Base-by-base conservation (phyloP, 2,113 vertebrate genomes). In the Grallaria varia region DNA sequence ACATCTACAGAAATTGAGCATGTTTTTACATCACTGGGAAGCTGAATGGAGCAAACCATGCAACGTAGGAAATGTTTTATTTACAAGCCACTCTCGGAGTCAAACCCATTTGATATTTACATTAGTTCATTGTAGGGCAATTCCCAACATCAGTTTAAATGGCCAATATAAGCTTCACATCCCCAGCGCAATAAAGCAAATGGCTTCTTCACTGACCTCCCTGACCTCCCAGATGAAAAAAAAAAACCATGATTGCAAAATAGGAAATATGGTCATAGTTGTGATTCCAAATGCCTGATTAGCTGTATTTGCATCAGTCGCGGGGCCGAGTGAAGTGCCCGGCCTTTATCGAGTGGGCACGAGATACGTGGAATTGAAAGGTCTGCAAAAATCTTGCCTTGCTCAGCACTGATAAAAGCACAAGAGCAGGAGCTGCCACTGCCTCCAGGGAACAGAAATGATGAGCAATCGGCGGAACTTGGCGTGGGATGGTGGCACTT, bases 101-200 rank as follows among this genome's bases (percentile, higher is more conserved):
- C 74, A 82, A 64, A 89, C 58, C 77, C 82, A 76, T 87, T 58
- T 78, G 81, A 76, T 95, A 89, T 96, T 91, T 94, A 79, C 77
- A 84, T 93, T 75, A 8, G 58, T 87, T 93, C 84, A 91, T 93
- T 72, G 56, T 35, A 84, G 66, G 74, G 81, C 53, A 79, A 84
- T 94, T 73, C 91, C 77, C 76, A 93, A 68, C 74, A 76, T 68
- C 82, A 84, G 49, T 84, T 93, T 87, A 87, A 87, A 91, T 76
- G 81, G 49, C 74, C 84, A 73, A 75, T 73, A 49, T 33, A 87
- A 91, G 90, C 8, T 93, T 84, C 74, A 60, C 64, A 14, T 87
- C 89, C 89, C 53, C 69, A 68, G 71, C 15, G 47, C 89, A 96
- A 93, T 85, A 87, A 91, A 89, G 89, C 49, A 78, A 87, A 92